These are phyloP conservation scores for Epistrophe eligans DNA, from an alignment of 2,888 invertebrate genomes.

Conservation along the genomic window DNA sequence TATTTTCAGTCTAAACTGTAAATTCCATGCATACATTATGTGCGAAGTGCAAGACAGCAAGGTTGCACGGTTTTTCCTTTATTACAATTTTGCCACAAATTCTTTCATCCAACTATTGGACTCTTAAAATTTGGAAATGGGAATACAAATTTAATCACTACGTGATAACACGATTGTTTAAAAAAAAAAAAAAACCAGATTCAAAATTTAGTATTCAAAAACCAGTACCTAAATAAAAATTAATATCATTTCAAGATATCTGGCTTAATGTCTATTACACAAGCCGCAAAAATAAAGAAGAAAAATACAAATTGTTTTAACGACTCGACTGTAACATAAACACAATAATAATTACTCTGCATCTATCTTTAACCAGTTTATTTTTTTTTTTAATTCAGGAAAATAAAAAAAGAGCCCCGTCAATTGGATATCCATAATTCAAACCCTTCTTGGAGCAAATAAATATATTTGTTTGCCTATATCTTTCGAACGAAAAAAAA, in stretches of 20 bases:
- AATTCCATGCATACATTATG: too few relatives aligned
- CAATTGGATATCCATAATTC: constrained; percentile 3
- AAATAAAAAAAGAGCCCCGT: not conserved
- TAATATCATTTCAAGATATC: not conserved
- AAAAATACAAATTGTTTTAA: not conserved
- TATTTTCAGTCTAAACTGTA: too few relatives aligned
- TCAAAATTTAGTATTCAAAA: not conserved
- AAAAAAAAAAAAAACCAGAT: too few relatives aligned
- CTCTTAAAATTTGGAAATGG: too few relatives aligned
- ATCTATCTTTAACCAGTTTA: not conserved
- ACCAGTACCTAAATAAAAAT: not conserved
- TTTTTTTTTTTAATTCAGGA: not conserved
- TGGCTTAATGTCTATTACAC: not conserved
- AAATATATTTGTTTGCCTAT: constrained; percentile 15
- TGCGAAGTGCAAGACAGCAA: too few relatives aligned
- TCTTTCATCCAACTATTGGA: too few relatives aligned
- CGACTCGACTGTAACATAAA: constrained; percentile 5
- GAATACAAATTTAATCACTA: too few relatives aligned
- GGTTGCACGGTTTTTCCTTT: too few relatives aligned
- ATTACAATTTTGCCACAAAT: too few relatives aligned
- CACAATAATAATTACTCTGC: not conserved
- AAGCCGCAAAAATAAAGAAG: not conserved
- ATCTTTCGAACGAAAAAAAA: constrained; percentile 2
- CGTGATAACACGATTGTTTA: too few relatives aligned
- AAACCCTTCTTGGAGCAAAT: not conserved